Evolutionary conservation across 2,888 invertebrate species (phyloP).

Genomic region (Rambutsinella grinnellia): DNA sequence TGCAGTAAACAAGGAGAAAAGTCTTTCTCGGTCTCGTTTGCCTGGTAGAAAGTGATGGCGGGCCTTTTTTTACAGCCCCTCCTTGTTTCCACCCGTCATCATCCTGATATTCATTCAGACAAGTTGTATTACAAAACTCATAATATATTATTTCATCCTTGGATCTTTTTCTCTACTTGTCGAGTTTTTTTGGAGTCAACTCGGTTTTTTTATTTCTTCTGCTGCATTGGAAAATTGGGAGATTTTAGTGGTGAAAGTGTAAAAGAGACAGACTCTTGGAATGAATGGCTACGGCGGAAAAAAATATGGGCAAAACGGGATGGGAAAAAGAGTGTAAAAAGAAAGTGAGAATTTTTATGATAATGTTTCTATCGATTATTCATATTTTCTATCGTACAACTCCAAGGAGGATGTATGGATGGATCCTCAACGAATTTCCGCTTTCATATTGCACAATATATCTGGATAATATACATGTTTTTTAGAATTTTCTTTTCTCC

Average conservation of each 20-base stretch:
- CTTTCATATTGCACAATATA: not conserved
- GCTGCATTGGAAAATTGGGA: not conserved
- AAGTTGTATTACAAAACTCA: slow-evolving; percentile 16
- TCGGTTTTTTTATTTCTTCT: not conserved
- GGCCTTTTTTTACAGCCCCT: not conserved
- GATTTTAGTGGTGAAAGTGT: not conserved
- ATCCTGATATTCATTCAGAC: slow-evolving; percentile 19
- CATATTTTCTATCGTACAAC: slow-evolving; percentile 48
- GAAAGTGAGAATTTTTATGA: slow-evolving; percentile 54
- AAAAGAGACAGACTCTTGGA: not conserved
- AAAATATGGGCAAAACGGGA: slow-evolving; percentile 48
- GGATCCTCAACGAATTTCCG: not conserved
- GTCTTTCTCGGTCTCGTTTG: not conserved
- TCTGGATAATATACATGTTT: not conserved
- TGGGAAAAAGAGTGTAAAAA: slow-evolving; percentile 43
- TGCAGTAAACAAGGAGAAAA: too few species aligned
- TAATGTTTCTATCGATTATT: slow-evolving; percentile 58
- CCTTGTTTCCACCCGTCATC: slow-evolving; percentile 2
- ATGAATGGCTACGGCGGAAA: too few species aligned
- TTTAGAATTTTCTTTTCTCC: not conserved
- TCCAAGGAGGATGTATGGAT: not conserved
- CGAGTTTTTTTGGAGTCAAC: not conserved
- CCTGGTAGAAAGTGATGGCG: too few species aligned
- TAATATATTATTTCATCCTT: not conserved
- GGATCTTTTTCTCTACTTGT: too few species aligned